Conservation (phyloP, 2,888 invertebrate genomes). For the Hyalella azteca region DNA sequence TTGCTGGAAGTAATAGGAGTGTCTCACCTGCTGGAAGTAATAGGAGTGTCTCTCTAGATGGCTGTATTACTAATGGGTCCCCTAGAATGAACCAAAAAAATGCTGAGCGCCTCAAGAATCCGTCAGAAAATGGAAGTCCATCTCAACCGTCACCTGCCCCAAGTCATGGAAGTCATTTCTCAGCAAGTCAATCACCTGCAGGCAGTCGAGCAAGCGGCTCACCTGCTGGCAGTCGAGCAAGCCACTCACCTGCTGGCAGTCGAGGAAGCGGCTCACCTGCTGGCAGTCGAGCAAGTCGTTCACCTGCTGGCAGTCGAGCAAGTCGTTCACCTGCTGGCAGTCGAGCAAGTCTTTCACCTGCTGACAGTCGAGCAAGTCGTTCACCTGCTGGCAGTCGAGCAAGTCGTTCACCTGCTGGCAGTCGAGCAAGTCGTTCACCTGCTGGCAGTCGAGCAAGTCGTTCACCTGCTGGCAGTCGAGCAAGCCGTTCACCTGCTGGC, state of each 20-base stretch:
- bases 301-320: constrained; percentile 27
- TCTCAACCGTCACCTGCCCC: constrained; percentile 35
- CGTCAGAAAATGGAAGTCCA: too few species aligned
- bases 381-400: constrained; percentile 25
- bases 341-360: not conserved
- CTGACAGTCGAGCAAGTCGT: constrained; percentile 28
- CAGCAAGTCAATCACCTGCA: not conserved
- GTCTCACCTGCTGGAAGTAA: constrained; percentile 45
- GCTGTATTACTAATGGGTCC: constrained; percentile 42
- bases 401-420: constrained; percentile 42
- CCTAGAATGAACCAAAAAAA: not conserved
- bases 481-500: constrained; percentile 7
- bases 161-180: not conserved
- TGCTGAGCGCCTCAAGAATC: not conserved
- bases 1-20: constrained; percentile 38
- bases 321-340: not conserved
- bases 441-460: constrained; percentile 40
- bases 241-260: constrained; percentile 32
- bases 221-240: constrained; percentile 39
- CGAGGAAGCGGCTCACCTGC: constrained; percentile 32
- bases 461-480: constrained; percentile 37
- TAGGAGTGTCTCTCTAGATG: constrained; percentile 37
- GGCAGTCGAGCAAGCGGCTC: constrained; percentile 35
- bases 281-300: constrained; percentile 31
- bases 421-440: constrained; percentile 36